Evolutionary conservation across 1,140 invertebrate species (phyloP), one percentile per base, ranked within the genome.

Genomic region (Chlorops oryzae): DNA sequence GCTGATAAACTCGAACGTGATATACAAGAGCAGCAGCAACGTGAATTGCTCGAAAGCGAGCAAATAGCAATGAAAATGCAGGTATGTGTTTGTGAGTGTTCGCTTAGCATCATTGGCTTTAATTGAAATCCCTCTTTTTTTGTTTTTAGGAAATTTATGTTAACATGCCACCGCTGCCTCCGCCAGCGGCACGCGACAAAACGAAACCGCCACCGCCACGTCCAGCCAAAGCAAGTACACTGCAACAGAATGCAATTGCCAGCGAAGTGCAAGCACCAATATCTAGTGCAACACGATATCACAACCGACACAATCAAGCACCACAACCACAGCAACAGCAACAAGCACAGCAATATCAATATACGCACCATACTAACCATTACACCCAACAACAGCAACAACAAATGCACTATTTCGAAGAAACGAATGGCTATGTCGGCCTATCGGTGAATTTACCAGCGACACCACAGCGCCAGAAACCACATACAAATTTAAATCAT

Each of bases 1-100:
- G 83, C 83, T 21, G 74, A 84, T 55, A 78, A 78, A 50, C 59
- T 86, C 20, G 84, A 86, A 55, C 81, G 84, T 57, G 74, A 75
- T 50, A 51, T 74, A 22, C 76, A 74, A 59, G 75, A 76, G 47
- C 71, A 78, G 37, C 72, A 75, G 53, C 63, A 67, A 20, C 56
- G 59, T 56, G 75, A 82, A 55, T 67, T 74, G 55, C 73, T 80
- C 38, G 72, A 75, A 57, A 74, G 75, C 58, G 74, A 77, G 58
- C 55, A 71, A 15, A 59, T 77, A 38, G 76, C 74, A 20, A 65
- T 70, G 54, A 65, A 75, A 54, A 58, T 77, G 51, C 62, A 75
- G 57, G 73, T 74, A 54, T 54, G 58, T 38, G 46, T 17, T 9
- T 12, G 23, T n/a, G n/a, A n/a, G n/a, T n/a, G n/a, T n/a, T n/a